Evolutionary conservation across 1,140 invertebrate genomes (phyloP).

Genomic region (Eurosta solidaginis): DNA sequence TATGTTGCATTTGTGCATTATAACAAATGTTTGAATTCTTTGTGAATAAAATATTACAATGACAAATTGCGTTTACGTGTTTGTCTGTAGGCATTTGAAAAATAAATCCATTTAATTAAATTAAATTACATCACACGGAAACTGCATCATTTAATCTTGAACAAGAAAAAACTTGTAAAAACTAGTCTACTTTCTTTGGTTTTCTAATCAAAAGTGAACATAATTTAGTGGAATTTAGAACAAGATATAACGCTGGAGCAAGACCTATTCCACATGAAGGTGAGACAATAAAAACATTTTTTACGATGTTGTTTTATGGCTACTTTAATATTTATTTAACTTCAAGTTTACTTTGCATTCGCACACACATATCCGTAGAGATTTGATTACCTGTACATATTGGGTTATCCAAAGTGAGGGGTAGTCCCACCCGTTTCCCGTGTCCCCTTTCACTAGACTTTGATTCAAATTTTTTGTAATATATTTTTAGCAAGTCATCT

Average conservation of each 20-base stretch:
- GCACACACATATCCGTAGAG: not conserved
- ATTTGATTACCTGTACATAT: no score
- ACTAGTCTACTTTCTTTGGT: no score
- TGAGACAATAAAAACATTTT: not conserved
- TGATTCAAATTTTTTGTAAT: no score
- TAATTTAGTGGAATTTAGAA: not conserved
- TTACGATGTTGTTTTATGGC: conserved; percentile 7
- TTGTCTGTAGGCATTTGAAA: not conserved
- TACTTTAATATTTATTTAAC: not conserved
- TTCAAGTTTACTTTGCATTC: not conserved
- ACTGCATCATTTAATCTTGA: not conserved
- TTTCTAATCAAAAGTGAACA: not conserved
- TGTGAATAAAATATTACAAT: no score
- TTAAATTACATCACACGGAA: not conserved
- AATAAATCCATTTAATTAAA: not conserved
- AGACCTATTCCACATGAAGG: not conserved
- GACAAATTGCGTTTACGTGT: no score
- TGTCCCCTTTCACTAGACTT: no score
- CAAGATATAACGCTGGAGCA: not conserved
- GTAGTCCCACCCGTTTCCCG: no score
- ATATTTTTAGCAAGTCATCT: no score
- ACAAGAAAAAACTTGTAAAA: not conserved
- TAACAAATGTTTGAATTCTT: no score
- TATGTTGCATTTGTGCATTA: no score
- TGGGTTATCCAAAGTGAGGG: no score